Base-by-base conservation (phyloP, 2,113 vertebrate genomes). In the Dinomys branickii region DNA sequence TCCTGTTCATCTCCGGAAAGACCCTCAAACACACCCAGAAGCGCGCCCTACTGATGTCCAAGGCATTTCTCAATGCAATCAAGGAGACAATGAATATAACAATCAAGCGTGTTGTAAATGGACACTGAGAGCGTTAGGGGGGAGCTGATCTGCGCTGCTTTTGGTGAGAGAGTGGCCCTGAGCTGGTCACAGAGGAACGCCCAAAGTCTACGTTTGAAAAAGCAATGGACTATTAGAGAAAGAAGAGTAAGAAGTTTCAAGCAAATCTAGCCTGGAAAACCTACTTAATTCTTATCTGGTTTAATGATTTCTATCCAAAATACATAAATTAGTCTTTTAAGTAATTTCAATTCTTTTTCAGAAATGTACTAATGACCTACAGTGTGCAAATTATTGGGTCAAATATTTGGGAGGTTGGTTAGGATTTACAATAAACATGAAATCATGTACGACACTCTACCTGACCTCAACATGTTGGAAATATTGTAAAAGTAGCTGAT, bases 241-340 rank as follows among this genome's bases (percentile, higher is more conserved):
- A 85, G 30, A 1, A 82, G 8, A 65, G 16, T 63, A 73, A 80
- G 44, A 77, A 52, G 22, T 54, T 73, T 19, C 17, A 56, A 47
- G 85, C 10, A 35, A 73, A 82, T 41, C 33, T 89, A 19, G 35
- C 20, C 61, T 77, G 20, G 26, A 54, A 77, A 81, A 4, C 5
- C 30, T 81, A 28, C 24, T 24, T 92, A 26, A 88, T 84, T 85
- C 88, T 92, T 8, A 44, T 28, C 12, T 94, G 8, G 19, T 56
- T 84, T 96, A 24, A 85, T 88, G 22, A 73, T 84, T 86, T 89
- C 28, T 96, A 44, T 80, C 0, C 85, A 94, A 89, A 92, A 78
- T 58, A 69, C 52, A 73, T 75, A 19, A 41, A 69, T 71, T 20
- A 82, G 13, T n/a, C 58, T 63, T 28, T 41, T 90, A 94, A 69